Base-by-base conservation (phyloP, 2,113 vertebrate genomes). In the Diglossa brunneiventris region DNA sequence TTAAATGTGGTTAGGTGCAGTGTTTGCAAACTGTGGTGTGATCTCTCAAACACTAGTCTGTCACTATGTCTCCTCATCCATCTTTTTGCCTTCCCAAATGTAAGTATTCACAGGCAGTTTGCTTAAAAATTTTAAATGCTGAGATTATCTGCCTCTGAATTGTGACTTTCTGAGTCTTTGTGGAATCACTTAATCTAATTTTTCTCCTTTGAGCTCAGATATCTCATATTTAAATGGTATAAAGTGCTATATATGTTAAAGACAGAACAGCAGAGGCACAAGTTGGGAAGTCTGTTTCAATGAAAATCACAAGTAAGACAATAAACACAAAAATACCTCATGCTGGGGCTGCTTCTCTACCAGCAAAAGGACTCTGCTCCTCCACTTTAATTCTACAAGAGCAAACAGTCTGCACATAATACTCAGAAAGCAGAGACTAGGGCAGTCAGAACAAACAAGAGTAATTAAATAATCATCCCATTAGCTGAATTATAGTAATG, bases 401-500 rank as follows among this genome's bases (percentile, higher is more conserved):
- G 41, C 75, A 77, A 72, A 63, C 35, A 62, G 11, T 53, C 76
- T 80, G 28, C 26, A 24, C 26, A 13, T 7, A 49, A 31, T 56
- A 50, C 49, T 70, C 3, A 1, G 61, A 87, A 90, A 92, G 44
- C 39, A 95, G 66, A 92, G 86, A 77, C 19, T 23, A 31, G n/a
- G 52, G 75, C 90, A 90, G 42, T 53, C 67, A 85, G 52, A 95
- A 84, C 33, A 94, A 95, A 93, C 68, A 82, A 46, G 44, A 82
- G 72, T 41, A 78, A 44, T 85, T 94, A 84, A 91, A 75, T 53
- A 89, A 83, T 87, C 77, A 78, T 62, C 35, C 73, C 50, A 85
- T 96, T 94, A 96, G 41, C 74, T 75, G 77, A 95, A 95, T 95
- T 80, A 90, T 17, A 78, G 53, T 61, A 88, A 91, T 84, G 62